phyloP scores from a whole-genome alignment of 2,888 invertebrate species.

The Azorinus chamasolen region DNA sequence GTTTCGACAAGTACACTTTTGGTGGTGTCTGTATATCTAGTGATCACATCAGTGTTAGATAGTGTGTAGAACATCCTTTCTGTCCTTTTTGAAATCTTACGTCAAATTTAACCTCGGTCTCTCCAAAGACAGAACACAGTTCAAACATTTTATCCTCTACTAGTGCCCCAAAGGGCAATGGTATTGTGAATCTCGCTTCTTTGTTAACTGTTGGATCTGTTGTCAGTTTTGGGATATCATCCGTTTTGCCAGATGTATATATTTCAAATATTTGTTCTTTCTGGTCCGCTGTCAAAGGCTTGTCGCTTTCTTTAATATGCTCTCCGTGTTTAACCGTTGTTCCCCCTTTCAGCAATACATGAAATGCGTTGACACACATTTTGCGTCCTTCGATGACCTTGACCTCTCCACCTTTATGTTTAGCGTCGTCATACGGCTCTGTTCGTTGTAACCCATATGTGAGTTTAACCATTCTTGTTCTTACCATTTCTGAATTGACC shows the following conservation, averaged over 20 bases:
- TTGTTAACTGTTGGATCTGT: slow-evolving; percentile 42
- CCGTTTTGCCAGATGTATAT: slow-evolving; percentile 36
- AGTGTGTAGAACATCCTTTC: slow-evolving; percentile 7
- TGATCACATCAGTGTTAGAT: too few relatives aligned
- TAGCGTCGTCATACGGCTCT: slow-evolving; percentile 41
- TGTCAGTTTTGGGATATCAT: slow-evolving; percentile 42
- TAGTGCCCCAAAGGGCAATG: slow-evolving; percentile 48
- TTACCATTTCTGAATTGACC: slow-evolving; percentile 24
- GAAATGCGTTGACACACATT: slow-evolving; percentile 55
- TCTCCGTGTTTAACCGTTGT: slow-evolving; percentile 26
- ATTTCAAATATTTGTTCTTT: slow-evolving; percentile 42
- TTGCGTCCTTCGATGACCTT: slow-evolving; percentile 30
- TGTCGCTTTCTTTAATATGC: slow-evolving; percentile 39
- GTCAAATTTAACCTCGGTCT: slow-evolving; percentile 46
- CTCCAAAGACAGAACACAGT: slow-evolving; percentile 40
- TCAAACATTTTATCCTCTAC: slow-evolving; percentile 55
- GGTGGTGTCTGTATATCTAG: too few relatives aligned
- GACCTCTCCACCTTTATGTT: slow-evolving; percentile 30
- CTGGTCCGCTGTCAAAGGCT: slow-evolving; percentile 43
- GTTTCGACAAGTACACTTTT: too few relatives aligned
- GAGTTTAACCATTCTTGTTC: slow-evolving; percentile 29
- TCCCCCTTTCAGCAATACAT: slow-evolving; percentile 43
- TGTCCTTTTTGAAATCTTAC: slow-evolving; percentile 47
- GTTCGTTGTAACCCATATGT: slow-evolving; percentile 54
- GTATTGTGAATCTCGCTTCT: slow-evolving; percentile 43